phyloP scores from a whole-genome alignment of 2,888 invertebrate genomes.

The Tetanocera ferruginea region DNA sequence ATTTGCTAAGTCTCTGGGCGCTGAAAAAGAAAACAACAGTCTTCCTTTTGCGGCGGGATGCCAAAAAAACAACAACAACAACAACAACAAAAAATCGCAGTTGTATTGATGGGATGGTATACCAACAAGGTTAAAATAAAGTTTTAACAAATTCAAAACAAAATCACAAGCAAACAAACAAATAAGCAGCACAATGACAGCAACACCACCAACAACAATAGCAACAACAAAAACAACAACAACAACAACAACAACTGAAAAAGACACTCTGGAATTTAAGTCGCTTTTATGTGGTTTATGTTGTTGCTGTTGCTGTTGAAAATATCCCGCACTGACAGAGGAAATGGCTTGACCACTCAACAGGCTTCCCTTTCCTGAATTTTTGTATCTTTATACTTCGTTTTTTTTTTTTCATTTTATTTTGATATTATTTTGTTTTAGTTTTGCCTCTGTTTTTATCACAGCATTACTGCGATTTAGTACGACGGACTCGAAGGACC shows the following conservation, averaged over 20 bases:
- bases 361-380: conserved; percentile 17
- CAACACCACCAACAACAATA: not conserved
- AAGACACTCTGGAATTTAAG: conserved; percentile 1
- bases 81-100: not conserved
- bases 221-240: not conserved
- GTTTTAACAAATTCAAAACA: conserved; percentile 5
- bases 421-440: not conserved
- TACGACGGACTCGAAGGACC: not conserved
- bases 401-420: not conserved
- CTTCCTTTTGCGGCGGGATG: not conserved
- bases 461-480: not conserved
- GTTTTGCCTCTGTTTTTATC: not conserved
- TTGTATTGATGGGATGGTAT: not conserved
- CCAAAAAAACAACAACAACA: not conserved
- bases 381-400: not conserved
- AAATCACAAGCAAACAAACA: not conserved
- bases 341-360: conserved; percentile 30
- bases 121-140: not conserved
- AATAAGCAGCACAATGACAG: not conserved
- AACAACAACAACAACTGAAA: not conserved
- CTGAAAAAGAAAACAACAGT: not conserved
- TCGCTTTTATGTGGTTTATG: not conserved
- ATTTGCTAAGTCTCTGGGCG: not conserved
- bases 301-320: not conserved
- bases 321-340: conserved; percentile 2